These are phyloP conservation scores for Ceratina australensis DNA, from an alignment of 1,140 invertebrate genomes.

Conservation along the genomic window DNA sequence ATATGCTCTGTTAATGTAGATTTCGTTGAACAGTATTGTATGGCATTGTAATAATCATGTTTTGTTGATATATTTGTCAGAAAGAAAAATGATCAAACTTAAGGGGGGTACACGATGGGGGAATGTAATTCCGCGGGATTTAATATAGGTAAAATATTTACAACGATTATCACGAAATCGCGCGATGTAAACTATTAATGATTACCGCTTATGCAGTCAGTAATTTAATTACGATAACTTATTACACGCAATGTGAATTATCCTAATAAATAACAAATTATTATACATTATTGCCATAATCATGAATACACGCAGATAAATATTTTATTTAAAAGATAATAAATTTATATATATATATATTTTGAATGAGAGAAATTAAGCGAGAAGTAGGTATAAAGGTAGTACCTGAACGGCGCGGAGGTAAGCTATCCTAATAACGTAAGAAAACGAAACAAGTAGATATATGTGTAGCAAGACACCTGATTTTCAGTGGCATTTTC, in stretches of 20 bases:
- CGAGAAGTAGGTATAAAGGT: slow-evolving; percentile 61
- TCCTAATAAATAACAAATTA: slow-evolving; percentile 32
- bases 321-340: slow-evolving; percentile 30
- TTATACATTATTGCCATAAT: slow-evolving; percentile 22
- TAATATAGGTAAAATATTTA: slow-evolving; percentile 26
- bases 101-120: slow-evolving; percentile 6
- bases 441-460: slow-evolving; percentile 13
- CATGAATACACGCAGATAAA: slow-evolving; percentile 25
- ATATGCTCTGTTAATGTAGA: slow-evolving; percentile 39
- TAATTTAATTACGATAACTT: slow-evolving; percentile 21
- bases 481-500: slow-evolving; percentile 10
- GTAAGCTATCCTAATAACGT: slow-evolving; percentile 34
- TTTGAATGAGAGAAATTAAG: slow-evolving; percentile 50
- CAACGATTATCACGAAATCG: slow-evolving; percentile 5
- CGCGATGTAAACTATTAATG: slow-evolving; percentile 4
- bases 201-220: background rate
- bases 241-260: slow-evolving; percentile 30
- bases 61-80: slow-evolving; percentile 32
- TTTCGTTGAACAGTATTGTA: slow-evolving; percentile 55
- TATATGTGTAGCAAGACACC: background rate
- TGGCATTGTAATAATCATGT: slow-evolving; percentile 49
- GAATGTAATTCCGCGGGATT: slow-evolving; percentile 8
- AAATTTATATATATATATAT: slow-evolving; percentile 23
- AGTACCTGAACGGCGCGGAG: slow-evolving; percentile 57
- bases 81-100: slow-evolving; percentile 25